Percentiles rank a stretch among this genome's conserved stretches.
Evolutionary conservation across 2,888 invertebrate genomes (phyloP).

Genomic region (Carcina quercana): DNA sequence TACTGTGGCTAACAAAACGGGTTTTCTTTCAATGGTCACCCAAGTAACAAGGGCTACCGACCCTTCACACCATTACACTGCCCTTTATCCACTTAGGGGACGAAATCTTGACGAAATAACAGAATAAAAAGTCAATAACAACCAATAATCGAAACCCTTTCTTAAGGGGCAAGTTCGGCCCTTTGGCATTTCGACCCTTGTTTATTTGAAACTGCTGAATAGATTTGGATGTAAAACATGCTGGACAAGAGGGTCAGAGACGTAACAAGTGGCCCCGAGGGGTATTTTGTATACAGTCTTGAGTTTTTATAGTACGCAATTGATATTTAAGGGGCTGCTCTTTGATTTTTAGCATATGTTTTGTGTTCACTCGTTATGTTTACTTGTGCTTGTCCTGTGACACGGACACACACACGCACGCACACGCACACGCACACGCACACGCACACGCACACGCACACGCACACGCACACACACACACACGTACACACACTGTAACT

Average conservation of each 20-base stretch:
- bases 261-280: not conserved
- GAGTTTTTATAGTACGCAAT: not conserved
- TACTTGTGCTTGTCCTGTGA: too few relatives aligned
- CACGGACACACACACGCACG: too few relatives aligned
- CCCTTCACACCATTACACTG: too few relatives aligned
- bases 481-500: too few relatives aligned
- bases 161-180: not conserved
- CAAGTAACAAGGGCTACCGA: too few relatives aligned
- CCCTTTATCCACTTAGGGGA: not conserved
- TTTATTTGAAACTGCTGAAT: slow-evolving; percentile 1
- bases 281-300: slow-evolving; percentile 1
- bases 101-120: not conserved
- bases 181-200: slow-evolving; percentile 1
- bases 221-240: slow-evolving; percentile 5
- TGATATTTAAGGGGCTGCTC: slow-evolving; percentile 1
- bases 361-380: too few relatives aligned
- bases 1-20: too few relatives aligned
- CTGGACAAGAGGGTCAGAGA: slow-evolving; percentile 4
- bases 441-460: too few relatives aligned
- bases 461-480: too few relatives aligned
- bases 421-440: too few relatives aligned
- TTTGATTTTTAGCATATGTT: too few relatives aligned
- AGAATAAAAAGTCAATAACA: not conserved
- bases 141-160: not conserved
- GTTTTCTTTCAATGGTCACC: too few relatives aligned